Evolutionary conservation across 2,797 vertebrate genomes (phyloP).

Genomic region (Gouania willdenowi): DNA sequence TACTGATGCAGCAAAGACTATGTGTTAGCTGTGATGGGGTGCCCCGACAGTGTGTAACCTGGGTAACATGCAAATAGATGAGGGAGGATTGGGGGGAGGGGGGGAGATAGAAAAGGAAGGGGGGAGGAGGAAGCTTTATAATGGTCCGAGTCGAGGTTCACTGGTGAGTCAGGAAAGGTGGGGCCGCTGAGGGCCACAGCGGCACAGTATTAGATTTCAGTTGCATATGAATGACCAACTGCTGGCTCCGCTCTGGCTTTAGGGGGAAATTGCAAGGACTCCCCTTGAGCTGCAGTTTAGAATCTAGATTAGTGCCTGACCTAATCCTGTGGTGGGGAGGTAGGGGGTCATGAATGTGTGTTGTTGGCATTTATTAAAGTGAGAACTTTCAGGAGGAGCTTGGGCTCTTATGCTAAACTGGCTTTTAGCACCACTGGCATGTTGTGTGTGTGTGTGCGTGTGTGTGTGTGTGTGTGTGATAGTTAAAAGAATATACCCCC

Average conservation of each 20-base stretch:
- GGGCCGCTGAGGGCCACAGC: slow-evolving; percentile 58
- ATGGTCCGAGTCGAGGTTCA: slow-evolving; percentile 67
- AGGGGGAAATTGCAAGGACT: slow-evolving; percentile 66
- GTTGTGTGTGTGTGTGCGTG: too few species aligned
- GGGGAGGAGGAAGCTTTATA: slow-evolving; percentile 49
- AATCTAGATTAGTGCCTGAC: slow-evolving; percentile 63
- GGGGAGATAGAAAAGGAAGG: background rate
- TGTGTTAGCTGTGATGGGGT: slow-evolving; percentile 60
- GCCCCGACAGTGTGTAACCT: slow-evolving; percentile 72
- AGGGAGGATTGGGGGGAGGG: background rate
- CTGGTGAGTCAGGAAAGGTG: slow-evolving; percentile 64
- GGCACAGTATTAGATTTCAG: slow-evolving; percentile 79
- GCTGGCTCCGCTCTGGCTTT: slow-evolving; percentile 66
- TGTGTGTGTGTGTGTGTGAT: too few species aligned
- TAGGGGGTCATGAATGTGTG: slow-evolving; percentile 65
- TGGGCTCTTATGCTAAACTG: slow-evolving; percentile 3
- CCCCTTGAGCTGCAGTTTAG: slow-evolving; percentile 69
- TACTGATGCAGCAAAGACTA: slow-evolving; percentile 77
- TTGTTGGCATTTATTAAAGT: slow-evolving; percentile 57
- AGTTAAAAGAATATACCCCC: too few species aligned
- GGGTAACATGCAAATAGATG: slow-evolving; percentile 72
- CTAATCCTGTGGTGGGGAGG: slow-evolving; percentile 54
- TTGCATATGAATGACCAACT: slow-evolving; percentile 79
- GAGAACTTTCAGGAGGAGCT: slow-evolving; percentile 41
- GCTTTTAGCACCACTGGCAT: slow-evolving; percentile 7